A percentile compares a stretch with the other conserved stretches of the same genome.
Conservation (phyloP, 2,888 invertebrate species). For the Chouioia cunea region DNA sequence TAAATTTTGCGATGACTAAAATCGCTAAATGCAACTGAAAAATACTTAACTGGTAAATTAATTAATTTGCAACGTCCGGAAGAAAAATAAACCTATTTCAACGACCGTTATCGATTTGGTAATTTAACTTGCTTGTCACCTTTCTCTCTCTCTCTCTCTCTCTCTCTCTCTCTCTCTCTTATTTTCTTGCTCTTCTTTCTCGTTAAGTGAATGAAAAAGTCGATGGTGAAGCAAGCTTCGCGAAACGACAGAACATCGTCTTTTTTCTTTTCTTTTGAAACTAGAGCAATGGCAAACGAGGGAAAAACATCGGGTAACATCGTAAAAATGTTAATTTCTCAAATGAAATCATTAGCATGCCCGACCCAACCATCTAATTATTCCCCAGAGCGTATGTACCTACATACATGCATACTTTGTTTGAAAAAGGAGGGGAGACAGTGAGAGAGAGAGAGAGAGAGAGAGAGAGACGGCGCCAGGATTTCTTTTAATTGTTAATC, state of each 20-base stretch:
- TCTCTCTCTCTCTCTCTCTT: slow-evolving; percentile 1
- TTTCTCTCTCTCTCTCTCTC: slow-evolving; percentile 23
- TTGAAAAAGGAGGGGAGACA: too few relatives aligned
- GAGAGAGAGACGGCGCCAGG: slow-evolving; percentile 2
- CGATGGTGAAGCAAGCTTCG: too few relatives aligned
- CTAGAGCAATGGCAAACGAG: not conserved
- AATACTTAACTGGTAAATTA: too few relatives aligned
- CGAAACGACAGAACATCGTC: not conserved
- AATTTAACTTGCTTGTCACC: slow-evolving; percentile 7
- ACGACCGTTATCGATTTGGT: too few relatives aligned
- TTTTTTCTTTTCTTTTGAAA: not conserved
- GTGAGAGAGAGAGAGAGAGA: not conserved
- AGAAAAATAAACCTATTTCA: too few relatives aligned
- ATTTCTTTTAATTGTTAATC: slow-evolving; percentile 43
- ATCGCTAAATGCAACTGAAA: too few relatives aligned
- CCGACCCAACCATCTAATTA: slow-evolving; percentile 32
- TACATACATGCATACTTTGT: too few relatives aligned
- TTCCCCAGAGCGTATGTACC: not conserved
- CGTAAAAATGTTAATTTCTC: slow-evolving; percentile 46
- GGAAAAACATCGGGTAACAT: slow-evolving; percentile 20
- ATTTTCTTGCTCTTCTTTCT: too few relatives aligned
- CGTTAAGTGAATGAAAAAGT: too few relatives aligned
- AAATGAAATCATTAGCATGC: slow-evolving; percentile 48
- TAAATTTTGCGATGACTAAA: too few relatives aligned
- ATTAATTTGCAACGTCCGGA: too few relatives aligned